A percentile compares a stretch with the other conserved stretches of the same genome.
Conservation (phyloP, 2,888 invertebrate species). For the Eupithecia insigniata region DNA sequence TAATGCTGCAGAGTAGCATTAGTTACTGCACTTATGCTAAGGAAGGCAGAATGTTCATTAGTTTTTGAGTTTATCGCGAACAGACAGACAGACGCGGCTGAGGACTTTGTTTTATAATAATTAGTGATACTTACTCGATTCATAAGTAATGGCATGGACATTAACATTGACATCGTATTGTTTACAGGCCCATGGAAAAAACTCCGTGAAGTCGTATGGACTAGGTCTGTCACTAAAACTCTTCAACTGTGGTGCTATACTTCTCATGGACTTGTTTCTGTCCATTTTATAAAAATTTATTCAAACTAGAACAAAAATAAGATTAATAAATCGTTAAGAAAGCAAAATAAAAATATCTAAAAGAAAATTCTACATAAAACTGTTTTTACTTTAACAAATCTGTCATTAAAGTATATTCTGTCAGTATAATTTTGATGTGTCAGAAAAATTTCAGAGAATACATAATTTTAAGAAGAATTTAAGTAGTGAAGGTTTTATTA, state of each 20-base stretch:
- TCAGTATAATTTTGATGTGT: no score
- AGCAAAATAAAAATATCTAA: background rate
- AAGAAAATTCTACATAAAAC: background rate
- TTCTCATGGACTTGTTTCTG: background rate
- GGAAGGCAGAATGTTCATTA: no score
- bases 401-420: no score
- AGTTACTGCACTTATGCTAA: no score
- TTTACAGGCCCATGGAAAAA: constrained; percentile 60
- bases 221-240: background rate
- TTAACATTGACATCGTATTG: constrained; percentile 47
- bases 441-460: background rate
- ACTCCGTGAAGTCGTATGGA: constrained; percentile 50
- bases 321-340: background rate
- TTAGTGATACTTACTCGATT: background rate
- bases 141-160: background rate
- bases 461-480: background rate
- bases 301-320: background rate
- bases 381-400: background rate
- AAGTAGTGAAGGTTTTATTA: background rate
- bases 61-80: no score
- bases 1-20: no score
- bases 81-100: no score
- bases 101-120: no score
- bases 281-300: background rate
- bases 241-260: no score